A percentile compares a stretch with the other conserved stretches of the same genome.
These are phyloP conservation scores for Cossypha dichroa DNA, from an alignment of 2,797 vertebrate species.

Conservation along the genomic window DNA sequence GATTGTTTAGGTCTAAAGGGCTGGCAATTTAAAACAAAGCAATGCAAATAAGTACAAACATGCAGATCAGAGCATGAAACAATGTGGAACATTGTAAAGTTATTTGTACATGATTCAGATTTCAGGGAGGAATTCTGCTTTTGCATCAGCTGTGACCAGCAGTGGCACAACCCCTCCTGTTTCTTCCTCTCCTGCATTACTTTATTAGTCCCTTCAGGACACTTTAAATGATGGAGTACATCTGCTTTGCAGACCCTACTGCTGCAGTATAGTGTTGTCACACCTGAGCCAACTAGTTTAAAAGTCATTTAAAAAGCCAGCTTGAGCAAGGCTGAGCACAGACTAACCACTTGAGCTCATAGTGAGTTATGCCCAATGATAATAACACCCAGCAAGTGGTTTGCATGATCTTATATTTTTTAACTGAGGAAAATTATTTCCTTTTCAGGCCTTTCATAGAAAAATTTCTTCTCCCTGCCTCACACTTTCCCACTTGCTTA, in stretches of 20 bases:
- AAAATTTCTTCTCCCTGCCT: background rate
- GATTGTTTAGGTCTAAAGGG: conserved; percentile 36
- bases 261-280: background rate
- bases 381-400: background rate
- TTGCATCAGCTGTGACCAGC: background rate
- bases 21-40: conserved; percentile 24
- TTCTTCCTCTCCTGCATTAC: conserved; percentile 2
- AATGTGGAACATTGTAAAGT: background rate
- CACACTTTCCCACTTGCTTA: background rate
- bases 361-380: background rate
- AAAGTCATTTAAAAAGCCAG: conserved; percentile 23
- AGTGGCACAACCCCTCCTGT: background rate
- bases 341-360: background rate
- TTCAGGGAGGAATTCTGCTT: conserved; percentile 26
- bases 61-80: conserved; percentile 28
- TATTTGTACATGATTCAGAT: background rate
- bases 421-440: background rate
- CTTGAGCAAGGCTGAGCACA: background rate
- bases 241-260: conserved; percentile 32
- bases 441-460: background rate
- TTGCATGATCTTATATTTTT: background rate
- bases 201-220: conserved; percentile 48
- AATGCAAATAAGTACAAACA: conserved; percentile 43
- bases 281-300: conserved; percentile 42
- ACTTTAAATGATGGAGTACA: conserved; percentile 34